Conservation (phyloP, 37 sponge, comb jelly and placozoan species). For the Halisarca cf. caerulea region DNA sequence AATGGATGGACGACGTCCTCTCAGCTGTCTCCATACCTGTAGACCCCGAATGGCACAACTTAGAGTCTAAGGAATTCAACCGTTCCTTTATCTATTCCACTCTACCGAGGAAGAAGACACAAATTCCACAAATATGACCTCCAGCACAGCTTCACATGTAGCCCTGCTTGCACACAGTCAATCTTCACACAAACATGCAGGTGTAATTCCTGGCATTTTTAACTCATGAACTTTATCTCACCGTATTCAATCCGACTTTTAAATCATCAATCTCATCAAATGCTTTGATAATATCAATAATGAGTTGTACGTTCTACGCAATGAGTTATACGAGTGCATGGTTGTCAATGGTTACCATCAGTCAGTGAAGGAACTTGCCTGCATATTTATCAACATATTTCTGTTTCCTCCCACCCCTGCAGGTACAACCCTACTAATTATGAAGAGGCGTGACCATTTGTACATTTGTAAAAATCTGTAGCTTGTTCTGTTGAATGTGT, state of each 20-base stretch:
- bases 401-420: not conserved
- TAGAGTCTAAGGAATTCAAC: not conserved
- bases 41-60: not conserved
- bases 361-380: not conserved
- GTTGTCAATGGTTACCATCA: not conserved
- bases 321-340: no score
- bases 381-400: not conserved
- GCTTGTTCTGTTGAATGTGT: no score
- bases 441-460: not conserved
- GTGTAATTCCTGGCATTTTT: no score
- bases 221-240: no score
- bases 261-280: no score
- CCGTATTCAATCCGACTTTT: no score
- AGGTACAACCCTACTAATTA: conserved; percentile 13
- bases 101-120: not conserved
- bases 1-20: conserved; percentile 15
- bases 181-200: no score
- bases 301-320: no score
- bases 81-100: conserved; percentile 15
- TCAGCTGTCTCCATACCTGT: not conserved
- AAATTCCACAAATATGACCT: not conserved
- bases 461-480: no score
- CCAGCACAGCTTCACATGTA: no score
- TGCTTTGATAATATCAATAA: no score
- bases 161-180: no score